Evolutionary conservation across 1,140 invertebrate species (phyloP).

Genomic region (Drosophila miranda): DNA sequence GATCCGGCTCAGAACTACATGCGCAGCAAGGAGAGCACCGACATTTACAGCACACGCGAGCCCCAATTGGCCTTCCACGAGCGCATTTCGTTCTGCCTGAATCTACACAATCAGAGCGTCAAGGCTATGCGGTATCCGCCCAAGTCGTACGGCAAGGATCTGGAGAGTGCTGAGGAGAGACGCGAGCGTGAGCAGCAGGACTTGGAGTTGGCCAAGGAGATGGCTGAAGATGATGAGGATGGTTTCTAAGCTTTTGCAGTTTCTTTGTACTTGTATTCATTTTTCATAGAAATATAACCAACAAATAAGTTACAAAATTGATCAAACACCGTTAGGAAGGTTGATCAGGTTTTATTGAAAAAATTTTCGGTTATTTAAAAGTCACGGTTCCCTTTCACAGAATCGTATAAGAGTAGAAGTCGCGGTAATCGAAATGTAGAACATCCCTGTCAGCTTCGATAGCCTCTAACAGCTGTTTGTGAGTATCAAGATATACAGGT

Average conservation of each 20-base stretch:
- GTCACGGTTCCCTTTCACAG: too few relatives aligned
- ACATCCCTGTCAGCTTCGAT: too few relatives aligned
- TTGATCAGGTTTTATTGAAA: too few relatives aligned
- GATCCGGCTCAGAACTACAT: slow-evolving; percentile 98
- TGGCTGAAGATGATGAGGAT: slow-evolving; percentile 99
- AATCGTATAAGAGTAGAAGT: too few relatives aligned
- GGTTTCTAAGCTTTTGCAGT: slow-evolving; percentile 84
- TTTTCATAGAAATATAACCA: slow-evolving; percentile 35
- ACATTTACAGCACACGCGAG: slow-evolving; percentile 98
- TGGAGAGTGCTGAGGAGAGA: slow-evolving; percentile 98
- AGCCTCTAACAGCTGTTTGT: too few relatives aligned
- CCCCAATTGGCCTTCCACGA: slow-evolving; percentile 99
- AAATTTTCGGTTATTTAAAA: too few relatives aligned
- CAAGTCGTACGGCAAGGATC: slow-evolving; percentile 98
- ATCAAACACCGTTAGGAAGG: too few relatives aligned
- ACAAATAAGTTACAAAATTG: slow-evolving; percentile 42
- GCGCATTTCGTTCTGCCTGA: slow-evolving; percentile 98
- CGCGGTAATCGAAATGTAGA: too few relatives aligned
- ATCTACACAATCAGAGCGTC: slow-evolving; percentile 98
- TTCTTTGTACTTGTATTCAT: slow-evolving; percentile 33
- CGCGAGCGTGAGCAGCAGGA: slow-evolving; percentile 98
- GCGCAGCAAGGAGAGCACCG: slow-evolving; percentile 97
- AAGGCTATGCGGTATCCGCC: slow-evolving; percentile 99
- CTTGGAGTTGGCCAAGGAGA: slow-evolving; percentile 98
- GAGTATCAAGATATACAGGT: too few relatives aligned